Percentiles rank a stretch among this genome's conserved stretches.
phyloP scores from a whole-genome alignment of 2,113 vertebrate species.

The Murina feae region DNA sequence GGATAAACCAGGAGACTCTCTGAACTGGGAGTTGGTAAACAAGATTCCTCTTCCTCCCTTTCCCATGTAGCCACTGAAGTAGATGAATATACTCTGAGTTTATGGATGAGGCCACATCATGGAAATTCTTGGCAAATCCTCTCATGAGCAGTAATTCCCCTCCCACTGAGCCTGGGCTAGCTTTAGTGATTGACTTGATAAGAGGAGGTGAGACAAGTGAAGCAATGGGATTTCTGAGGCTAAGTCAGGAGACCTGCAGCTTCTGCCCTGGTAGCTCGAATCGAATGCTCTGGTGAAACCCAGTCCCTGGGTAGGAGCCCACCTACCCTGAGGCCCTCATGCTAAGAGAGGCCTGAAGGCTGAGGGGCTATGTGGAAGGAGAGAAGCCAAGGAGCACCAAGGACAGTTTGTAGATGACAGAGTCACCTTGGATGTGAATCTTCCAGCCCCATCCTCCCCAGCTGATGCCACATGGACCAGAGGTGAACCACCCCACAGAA shows the following conservation, averaged over 20 bases:
- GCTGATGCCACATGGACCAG: not conserved
- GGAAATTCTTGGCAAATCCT: not conserved
- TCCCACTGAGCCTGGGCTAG: not conserved
- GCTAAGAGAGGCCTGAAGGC: not conserved
- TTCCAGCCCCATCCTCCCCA: not conserved
- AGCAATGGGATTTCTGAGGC: not conserved
- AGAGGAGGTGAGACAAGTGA: not conserved
- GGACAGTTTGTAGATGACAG: not conserved
- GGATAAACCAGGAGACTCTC: not conserved
- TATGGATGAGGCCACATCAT: not conserved
- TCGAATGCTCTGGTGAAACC: not conserved
- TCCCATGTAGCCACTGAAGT: not conserved
- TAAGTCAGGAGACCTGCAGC: not conserved
- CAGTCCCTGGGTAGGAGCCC: not conserved
- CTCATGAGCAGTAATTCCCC: not conserved
- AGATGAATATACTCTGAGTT: not conserved
- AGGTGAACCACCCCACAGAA: not conserved
- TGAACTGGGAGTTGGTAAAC: not conserved
- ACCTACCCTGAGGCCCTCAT: not conserved
- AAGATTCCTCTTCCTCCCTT: not conserved
- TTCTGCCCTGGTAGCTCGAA: not conserved
- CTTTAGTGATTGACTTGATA: not conserved
- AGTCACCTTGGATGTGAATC: not conserved
- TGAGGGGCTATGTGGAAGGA: not conserved
- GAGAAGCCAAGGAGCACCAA: not conserved